A percentile compares a stretch with the other conserved stretches of the same genome.
Evolutionary conservation across 2,113 vertebrate genomes (phyloP).

Genomic region (Centropus bengalensis): DNA sequence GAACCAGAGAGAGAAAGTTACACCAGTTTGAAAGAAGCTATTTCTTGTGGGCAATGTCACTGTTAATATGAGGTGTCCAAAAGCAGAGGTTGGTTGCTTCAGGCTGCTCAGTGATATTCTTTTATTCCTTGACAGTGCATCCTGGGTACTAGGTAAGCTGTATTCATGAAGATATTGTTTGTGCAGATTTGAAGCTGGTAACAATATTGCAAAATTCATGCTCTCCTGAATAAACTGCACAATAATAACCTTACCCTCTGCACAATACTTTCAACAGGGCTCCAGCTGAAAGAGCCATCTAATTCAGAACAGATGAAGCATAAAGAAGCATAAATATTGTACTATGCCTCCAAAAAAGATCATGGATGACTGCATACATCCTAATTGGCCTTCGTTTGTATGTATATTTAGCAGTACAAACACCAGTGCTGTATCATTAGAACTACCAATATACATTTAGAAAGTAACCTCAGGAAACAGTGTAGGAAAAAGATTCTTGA

Average conservation of each 20-base stretch:
- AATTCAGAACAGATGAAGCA: conserved; percentile 43
- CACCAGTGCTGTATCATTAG: not conserved
- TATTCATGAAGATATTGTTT: not conserved
- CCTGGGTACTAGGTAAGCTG: not conserved
- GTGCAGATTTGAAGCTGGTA: not conserved
- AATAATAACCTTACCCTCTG: not conserved
- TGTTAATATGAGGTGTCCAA: not conserved
- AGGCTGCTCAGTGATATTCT: not conserved
- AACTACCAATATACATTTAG: not conserved
- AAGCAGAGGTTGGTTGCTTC: conserved; percentile 32
- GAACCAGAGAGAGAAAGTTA: not conserved
- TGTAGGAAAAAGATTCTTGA: not conserved
- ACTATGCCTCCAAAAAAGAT: not conserved
- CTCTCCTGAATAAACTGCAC: not conserved
- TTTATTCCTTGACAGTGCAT: not conserved
- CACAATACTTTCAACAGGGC: not conserved
- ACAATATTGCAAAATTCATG: not conserved
- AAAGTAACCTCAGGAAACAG: not conserved
- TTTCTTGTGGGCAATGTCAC: conserved; percentile 18
- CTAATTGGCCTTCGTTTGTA: not conserved
- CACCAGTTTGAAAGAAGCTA: not conserved
- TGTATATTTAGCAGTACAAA: not conserved
- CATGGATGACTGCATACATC: not conserved
- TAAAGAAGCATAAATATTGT: conserved; percentile 35
- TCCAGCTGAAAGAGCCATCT: not conserved